These are phyloP conservation scores for Platysteira castanea DNA, from an alignment of 2,113 vertebrate species.

Conservation along the genomic window DNA sequence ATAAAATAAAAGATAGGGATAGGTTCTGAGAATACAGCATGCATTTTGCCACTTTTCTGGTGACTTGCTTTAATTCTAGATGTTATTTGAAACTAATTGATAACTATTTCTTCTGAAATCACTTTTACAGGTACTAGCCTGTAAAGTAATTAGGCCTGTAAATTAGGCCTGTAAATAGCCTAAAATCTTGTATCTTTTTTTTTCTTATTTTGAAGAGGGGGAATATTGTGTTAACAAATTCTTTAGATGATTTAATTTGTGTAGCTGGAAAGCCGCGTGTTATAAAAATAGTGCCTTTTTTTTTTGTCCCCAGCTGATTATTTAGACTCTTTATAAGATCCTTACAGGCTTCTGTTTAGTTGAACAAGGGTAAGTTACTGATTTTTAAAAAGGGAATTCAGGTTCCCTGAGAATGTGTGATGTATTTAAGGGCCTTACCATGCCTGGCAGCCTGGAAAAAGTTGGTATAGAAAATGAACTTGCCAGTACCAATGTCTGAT, in stretches of 20 bases:
- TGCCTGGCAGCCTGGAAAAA: background rate
- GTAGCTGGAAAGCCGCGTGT: background rate
- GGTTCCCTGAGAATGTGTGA: background rate
- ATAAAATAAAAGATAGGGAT: background rate
- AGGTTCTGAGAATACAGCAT: background rate
- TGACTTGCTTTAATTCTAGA: background rate
- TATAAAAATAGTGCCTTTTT: background rate
- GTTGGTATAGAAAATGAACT: background rate
- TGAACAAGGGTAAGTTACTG: background rate
- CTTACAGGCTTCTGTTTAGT: background rate
- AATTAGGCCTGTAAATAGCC: background rate
- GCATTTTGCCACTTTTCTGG: background rate
- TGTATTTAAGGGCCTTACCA: background rate
- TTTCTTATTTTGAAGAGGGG: accelerated
- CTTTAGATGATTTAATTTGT: background rate
- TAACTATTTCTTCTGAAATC: background rate
- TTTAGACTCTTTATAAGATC: background rate
- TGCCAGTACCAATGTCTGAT: background rate
- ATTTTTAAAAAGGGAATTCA: background rate
- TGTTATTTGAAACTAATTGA: background rate
- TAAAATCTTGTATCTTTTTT: background rate
- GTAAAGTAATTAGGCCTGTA: background rate
- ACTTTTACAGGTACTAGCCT: background rate
- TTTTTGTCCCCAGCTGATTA: background rate
- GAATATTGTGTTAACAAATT: background rate